Evolutionary conservation across 2,797 vertebrate species (phyloP).

Genomic region (Nyctibius grandis): DNA sequence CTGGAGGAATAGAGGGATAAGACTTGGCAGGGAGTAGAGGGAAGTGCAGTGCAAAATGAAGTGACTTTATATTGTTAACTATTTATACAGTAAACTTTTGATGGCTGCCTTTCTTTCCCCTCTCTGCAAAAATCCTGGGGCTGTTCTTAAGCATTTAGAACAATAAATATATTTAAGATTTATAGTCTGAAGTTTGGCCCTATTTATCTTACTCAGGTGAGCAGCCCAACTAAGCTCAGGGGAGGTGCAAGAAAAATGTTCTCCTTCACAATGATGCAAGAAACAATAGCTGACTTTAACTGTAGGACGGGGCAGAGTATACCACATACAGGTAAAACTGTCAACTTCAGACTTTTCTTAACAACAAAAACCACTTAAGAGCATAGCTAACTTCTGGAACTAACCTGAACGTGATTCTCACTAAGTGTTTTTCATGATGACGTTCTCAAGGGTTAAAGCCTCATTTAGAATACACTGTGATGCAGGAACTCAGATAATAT

Average conservation of each 20-base stretch:
- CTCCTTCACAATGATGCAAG: background rate
- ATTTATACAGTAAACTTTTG: background rate
- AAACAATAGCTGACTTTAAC: background rate
- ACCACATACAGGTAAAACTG: background rate
- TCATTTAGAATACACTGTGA: background rate
- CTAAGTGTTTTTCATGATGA: background rate
- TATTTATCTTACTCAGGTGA: conserved; percentile 52
- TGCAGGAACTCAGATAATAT: background rate
- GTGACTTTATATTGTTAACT: background rate
- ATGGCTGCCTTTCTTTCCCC: background rate
- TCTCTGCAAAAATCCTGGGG: background rate
- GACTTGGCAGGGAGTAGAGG: background rate
- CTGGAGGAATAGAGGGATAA: background rate
- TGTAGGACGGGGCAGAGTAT: background rate
- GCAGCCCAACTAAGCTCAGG: conserved; percentile 4
- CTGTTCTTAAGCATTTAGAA: background rate
- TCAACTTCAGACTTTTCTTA: background rate
- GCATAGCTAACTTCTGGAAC: background rate
- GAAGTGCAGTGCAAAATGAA: background rate
- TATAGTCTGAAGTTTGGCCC: conserved; percentile 12
- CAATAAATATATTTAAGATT: conserved; percentile 50
- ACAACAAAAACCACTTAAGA: conserved; percentile 12
- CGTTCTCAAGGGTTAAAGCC: background rate
- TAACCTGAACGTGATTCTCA: background rate
- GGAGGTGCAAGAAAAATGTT: conserved; percentile 38